Base-by-base conservation (phyloP, 1,140 invertebrate species). In the Pachyrhynchus sulphureomaculatus region DNA sequence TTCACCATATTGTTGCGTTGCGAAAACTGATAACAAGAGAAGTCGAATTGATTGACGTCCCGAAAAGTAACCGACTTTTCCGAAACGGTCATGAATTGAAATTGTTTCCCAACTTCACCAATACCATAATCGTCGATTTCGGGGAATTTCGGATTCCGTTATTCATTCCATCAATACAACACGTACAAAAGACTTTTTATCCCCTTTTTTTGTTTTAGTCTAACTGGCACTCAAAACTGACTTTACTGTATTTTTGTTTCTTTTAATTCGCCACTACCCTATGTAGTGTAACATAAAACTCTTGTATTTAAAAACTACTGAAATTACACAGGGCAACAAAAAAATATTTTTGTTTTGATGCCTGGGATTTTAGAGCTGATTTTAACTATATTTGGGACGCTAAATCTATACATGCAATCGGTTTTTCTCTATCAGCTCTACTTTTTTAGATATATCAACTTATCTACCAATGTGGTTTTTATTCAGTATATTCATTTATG, bases 1-100 rank as follows among this genome's bases (percentile, higher is more conserved):
- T 68, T 72, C 65, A 67, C 65, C 65, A 69, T 71, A 67, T 67
- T 71, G 65, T 68, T 66, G 66, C 61, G 59, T 55, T 64, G 53
- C 55, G 53, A 60, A 60, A 63, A 67, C 65, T 67, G 61, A 67
- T 67, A 67, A 67, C 61, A 63, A 64, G 60, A 64, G 45, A n/a
- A 62, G 29, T 57, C 53, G 34, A 66, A 66, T 66, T 66, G 65
- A 67, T 67, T 67, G 60, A 67, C 65, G 63, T 62, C 42, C 34
- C 33, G 52, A 49, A 62, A 62, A 62, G 41, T 56, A 55, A 63
- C 53, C 58, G 61, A 64, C 65, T 61, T 60, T 59, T 59, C 61
- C 47, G 33, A 60, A 64, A 61, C 36, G 51, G 48, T 41, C 44
- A 62, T 62, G 42, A 64, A 67, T 67, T 60, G 65, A 57, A 64